phyloP scores from a whole-genome alignment of 1,140 invertebrate species.

The Drosophila eugracilis region DNA sequence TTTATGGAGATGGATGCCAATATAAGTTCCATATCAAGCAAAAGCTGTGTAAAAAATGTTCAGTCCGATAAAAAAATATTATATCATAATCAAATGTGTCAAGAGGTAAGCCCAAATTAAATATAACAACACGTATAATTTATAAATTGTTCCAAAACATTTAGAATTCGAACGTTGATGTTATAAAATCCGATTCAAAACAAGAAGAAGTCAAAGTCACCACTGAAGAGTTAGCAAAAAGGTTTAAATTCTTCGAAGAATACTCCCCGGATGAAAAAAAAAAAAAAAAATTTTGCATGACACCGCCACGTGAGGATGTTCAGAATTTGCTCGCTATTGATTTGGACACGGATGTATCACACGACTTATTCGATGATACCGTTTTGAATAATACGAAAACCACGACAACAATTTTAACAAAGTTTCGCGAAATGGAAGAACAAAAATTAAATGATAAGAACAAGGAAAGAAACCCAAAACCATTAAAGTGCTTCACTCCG shows the following conservation, averaged over 20 bases:
- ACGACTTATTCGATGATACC: constrained; percentile 68
- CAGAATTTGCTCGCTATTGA: constrained; percentile 86
- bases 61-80: constrained; percentile 1
- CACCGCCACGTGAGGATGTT: constrained; percentile 91
- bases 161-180: constrained; percentile 32
- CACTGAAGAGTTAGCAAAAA: constrained; percentile 92
- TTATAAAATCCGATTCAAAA: constrained; percentile 86
- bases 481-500: constrained; percentile 94
- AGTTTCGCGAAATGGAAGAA: constrained; percentile 95
- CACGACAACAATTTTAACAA: constrained; percentile 92
- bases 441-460: constrained; percentile 87
- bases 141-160: neutral
- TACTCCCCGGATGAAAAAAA: constrained; percentile 89
- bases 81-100: neutral
- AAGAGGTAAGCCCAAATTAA: constrained; percentile 26
- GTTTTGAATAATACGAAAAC: constrained; percentile 89
- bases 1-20: constrained; percentile 94
- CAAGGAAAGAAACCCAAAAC: constrained; percentile 87
- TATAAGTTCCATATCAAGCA: constrained; percentile 25
- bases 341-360: constrained; percentile 6
- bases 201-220: constrained; percentile 91
- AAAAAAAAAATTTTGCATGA: constrained; percentile 92
- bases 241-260: constrained; percentile 96
- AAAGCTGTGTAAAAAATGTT: neutral
- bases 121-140: neutral